phyloP scores from a whole-genome alignment of 2,113 vertebrate species.

The Psittacula cyanocephala region DNA sequence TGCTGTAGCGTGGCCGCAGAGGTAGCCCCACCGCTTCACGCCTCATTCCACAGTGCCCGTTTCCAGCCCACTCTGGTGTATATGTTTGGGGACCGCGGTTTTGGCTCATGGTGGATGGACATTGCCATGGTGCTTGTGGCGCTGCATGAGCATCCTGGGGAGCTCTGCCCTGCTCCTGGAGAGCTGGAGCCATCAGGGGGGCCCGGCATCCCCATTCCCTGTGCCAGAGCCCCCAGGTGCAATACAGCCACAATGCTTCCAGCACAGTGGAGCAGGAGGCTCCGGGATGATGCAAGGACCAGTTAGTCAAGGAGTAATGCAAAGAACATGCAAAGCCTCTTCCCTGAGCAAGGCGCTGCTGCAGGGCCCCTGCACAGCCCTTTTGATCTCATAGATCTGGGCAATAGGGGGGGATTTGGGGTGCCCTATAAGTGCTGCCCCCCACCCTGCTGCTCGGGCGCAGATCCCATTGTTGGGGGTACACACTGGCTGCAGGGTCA shows the following conservation, averaged over 20 bases:
- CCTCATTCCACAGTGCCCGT: accelerated
- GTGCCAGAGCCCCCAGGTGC: background rate
- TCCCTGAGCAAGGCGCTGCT: background rate
- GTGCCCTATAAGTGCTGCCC: background rate
- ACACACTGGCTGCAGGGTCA: background rate
- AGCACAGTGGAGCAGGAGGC: background rate
- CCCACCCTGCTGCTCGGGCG: background rate
- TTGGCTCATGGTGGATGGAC: background rate
- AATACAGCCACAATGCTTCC: accelerated
- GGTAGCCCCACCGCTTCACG: accelerated
- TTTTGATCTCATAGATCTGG: accelerated
- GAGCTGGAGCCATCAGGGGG: background rate
- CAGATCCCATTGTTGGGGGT: background rate
- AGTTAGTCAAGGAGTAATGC: background rate
- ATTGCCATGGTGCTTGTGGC: accelerated
- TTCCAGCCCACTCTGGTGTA: accelerated
- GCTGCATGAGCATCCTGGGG: background rate
- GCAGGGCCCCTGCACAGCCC: background rate
- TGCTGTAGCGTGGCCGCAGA: accelerated
- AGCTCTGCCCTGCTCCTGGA: background rate
- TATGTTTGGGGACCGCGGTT: accelerated
- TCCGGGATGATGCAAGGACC: background rate
- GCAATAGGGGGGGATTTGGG: background rate
- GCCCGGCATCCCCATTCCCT: accelerated
- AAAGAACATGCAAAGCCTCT: background rate